Base-by-base conservation (phyloP, 35 echinoderm and acorn worm species). In the Heliocidaris tuberculata region DNA sequence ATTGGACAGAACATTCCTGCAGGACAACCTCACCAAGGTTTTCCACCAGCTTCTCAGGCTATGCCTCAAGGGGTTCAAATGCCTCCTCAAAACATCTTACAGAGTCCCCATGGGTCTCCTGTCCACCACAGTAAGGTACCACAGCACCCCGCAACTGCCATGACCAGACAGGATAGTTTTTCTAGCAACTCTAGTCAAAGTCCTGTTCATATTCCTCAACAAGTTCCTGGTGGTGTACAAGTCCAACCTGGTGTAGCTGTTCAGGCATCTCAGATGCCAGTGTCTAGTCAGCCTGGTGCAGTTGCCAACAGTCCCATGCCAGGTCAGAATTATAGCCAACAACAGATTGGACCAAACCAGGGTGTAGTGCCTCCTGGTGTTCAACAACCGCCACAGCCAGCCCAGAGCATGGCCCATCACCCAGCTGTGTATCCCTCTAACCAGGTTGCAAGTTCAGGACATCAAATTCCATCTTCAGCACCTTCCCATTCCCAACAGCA, bases 161-260 rank as follows among this genome's bases (percentile, higher is more conserved):
- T 93, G 91, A 93, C 50, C 48, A 93, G 91, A 48, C 48, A 93
- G 50, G 91, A 93, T 48, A 93, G 91, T 59, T 93, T 93, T 93
- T 93, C 91, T 7, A 93, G 91, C 27, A 93, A 59, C 50, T 50
- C 91, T 2, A 93, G 91, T 30, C 91, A 93, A 93, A 93, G 91
- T 93, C 91, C 91, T 6, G 50, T 93, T 49, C 91, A 56, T 93
- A 48, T 93, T 30, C 91, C 91, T 19, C 50, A 49, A 31, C 91
- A 49, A 59, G 91, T 52, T 30, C 91, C 91, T 52, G 29, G 47
- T 29, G 50, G 91, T 50, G 50, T 3, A 4, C 50, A 93, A 30
- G 50, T 93, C 31, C 91, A 93, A 59, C 91, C 91, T 48, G 87
- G 65, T 78, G 21, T 7, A 78, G 27, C 21, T 78, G 27, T 27